Evolutionary conservation across 2,113 vertebrate species (phyloP).

Genomic region (Peromyscus californicus): DNA sequence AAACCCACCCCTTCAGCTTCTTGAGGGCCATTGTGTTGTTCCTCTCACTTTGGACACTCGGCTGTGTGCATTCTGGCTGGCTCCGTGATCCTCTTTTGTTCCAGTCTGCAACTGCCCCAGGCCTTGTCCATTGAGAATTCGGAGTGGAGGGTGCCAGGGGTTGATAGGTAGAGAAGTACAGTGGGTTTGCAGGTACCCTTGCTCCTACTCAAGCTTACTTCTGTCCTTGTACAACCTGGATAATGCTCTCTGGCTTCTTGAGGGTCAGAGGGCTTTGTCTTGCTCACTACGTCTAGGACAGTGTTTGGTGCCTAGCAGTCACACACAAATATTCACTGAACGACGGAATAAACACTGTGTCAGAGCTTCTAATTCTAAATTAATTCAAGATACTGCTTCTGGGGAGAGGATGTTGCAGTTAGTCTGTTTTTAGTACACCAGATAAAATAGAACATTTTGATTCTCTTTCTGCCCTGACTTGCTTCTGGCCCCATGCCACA

Average conservation of each 20-base stretch:
- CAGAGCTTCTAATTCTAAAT: conserved; percentile 10
- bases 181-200: too few species aligned
- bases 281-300: not conserved
- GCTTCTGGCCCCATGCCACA: conserved; percentile 42
- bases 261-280: not conserved
- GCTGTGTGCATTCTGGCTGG: not conserved
- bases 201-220: not conserved
- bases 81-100: not conserved
- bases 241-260: not conserved
- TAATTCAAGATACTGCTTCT: conserved; percentile 15
- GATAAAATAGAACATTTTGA: conserved; percentile 9
- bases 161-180: not conserved
- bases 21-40: not conserved
- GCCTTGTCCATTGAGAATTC: not conserved
- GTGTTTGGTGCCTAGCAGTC: not conserved
- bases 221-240: not conserved
- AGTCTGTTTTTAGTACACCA: conserved; percentile 49
- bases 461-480: conserved; percentile 58
- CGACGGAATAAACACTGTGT: not conserved
- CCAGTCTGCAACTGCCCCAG: not conserved
- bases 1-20: not conserved
- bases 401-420: not conserved
- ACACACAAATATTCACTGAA: not conserved
- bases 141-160: not conserved
- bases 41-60: not conserved